Conservation (phyloP, 2,113 vertebrate species). For the Chunga burmeisteri region DNA sequence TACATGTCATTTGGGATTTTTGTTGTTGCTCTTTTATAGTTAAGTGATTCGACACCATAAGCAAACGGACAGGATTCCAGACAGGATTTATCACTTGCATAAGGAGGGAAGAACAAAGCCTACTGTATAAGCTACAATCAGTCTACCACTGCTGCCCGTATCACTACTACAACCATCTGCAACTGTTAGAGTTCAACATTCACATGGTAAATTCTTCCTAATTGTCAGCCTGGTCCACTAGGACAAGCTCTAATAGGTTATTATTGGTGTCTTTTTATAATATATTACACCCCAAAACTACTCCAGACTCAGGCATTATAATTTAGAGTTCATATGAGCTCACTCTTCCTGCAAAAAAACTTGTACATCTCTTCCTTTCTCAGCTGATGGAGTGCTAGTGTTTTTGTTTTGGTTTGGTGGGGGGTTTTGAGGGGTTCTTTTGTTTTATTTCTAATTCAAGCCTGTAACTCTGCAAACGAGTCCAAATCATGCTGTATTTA, state of each 20-base stretch:
- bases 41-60: neutral
- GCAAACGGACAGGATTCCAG: neutral
- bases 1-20: neutral
- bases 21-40: neutral
- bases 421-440: too few relatives aligned
- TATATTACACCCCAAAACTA: neutral
- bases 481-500: neutral
- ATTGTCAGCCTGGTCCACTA: neutral
- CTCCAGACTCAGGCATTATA: neutral
- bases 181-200: neutral
- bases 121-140: neutral
- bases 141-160: neutral
- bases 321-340: neutral
- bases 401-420: too few relatives aligned
- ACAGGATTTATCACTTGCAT: neutral
- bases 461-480: neutral
- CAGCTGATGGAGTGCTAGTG: rapidly evolving
- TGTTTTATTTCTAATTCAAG: neutral
- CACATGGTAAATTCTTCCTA: neutral
- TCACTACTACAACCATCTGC: neutral
- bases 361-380: neutral
- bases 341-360: neutral
- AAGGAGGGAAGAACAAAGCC: neutral
- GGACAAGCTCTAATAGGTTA: neutral
- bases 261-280: neutral